These are phyloP conservation scores for Vidua macroura DNA, from an alignment of 2,113 vertebrate genomes.

Conservation along the genomic window DNA sequence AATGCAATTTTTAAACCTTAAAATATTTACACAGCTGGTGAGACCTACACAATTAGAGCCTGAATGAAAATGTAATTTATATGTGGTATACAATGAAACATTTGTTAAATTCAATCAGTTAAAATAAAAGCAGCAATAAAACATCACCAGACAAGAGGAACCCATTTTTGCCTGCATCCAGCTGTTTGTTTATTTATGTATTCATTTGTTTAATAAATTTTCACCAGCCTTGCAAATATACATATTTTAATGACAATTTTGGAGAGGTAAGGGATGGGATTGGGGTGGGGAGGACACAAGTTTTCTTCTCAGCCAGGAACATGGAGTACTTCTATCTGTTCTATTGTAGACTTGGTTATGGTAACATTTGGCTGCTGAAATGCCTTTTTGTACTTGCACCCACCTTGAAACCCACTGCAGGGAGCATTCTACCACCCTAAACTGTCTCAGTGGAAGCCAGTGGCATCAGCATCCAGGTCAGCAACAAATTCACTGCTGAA, in stretches of 20 bases:
- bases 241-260: neutral
- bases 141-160: neutral
- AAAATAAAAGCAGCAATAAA: conserved; percentile 37
- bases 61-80: conserved; percentile 23
- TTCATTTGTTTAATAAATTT: conserved; percentile 6
- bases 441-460: neutral
- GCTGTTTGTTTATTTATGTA: conserved; percentile 25
- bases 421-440: neutral
- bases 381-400: neutral
- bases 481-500: fast-evolving
- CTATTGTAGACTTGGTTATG: neutral
- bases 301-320: neutral
- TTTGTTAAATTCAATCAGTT: conserved; percentile 4
- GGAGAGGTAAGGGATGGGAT: neutral
- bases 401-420: neutral
- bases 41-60: conserved; percentile 21
- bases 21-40: conserved; percentile 37
- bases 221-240: neutral
- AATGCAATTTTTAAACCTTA: conserved; percentile 32
- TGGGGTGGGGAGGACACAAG: neutral
- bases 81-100: neutral
- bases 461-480: neutral
- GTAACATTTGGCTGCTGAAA: neutral
- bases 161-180: neutral
- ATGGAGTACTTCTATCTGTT: neutral